These are phyloP conservation scores for Gymnothorax javanicus DNA, from an alignment of 2,797 vertebrate genomes.

Conservation along the genomic window DNA sequence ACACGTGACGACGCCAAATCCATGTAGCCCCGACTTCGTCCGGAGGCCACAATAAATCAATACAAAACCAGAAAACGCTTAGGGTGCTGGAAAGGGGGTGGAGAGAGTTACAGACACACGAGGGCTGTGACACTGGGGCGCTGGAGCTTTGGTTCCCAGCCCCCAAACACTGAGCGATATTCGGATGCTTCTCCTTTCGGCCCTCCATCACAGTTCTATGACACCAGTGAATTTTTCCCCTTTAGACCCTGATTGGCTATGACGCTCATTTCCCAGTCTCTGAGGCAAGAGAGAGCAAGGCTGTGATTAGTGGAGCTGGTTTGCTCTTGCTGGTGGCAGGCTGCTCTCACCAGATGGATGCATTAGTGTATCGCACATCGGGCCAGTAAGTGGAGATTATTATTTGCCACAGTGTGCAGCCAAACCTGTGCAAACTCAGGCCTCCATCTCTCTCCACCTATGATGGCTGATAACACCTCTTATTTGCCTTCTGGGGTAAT, in stretches of 20 bases:
- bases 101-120: no score
- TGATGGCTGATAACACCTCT: conserved; percentile 75
- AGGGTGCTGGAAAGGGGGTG: no score
- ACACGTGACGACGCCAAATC: no score
- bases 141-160: no score
- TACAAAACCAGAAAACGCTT: no score
- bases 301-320: conserved; percentile 79
- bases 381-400: conserved; percentile 80
- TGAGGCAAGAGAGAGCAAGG: conserved; percentile 67
- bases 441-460: conserved; percentile 73
- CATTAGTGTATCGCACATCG: conserved; percentile 77
- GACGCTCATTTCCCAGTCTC: conserved; percentile 26
- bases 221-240: conserved; percentile 38
- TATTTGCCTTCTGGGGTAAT: conserved; percentile 77
- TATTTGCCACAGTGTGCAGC: conserved; percentile 78
- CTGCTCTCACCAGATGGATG: conserved; percentile 80
- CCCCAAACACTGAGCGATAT: background rate
- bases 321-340: conserved; percentile 76
- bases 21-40: no score
- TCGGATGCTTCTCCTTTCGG: background rate
- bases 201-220: background rate
- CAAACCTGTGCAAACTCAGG: conserved; percentile 69
- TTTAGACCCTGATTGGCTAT: conserved; percentile 12
- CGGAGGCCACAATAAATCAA: no score
- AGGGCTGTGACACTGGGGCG: no score